Percentiles rank a stretch among this genome's conserved stretches.
These are phyloP conservation scores for Cephus spinipes DNA, from an alignment of 2,888 invertebrate genomes.

Conservation along the genomic window DNA sequence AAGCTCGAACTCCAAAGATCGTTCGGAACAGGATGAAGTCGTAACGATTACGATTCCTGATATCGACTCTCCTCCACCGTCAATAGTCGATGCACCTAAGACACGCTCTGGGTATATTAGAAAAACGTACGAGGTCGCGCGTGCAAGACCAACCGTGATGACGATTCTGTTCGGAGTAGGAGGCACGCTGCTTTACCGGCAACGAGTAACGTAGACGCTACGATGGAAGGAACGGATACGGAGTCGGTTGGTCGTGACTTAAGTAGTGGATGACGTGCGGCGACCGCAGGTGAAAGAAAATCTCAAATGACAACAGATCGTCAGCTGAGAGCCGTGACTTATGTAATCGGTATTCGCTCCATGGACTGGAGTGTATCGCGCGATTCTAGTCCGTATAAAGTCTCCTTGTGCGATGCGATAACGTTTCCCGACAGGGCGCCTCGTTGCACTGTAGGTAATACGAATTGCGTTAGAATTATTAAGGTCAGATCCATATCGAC, in stretches of 20 bases:
- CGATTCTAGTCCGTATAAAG: neutral
- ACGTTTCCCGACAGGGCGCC: neutral
- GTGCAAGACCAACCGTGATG: neutral
- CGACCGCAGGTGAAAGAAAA: neutral
- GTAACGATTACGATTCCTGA: neutral
- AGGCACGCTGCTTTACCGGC: neutral
- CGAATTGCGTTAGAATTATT: slow-evolving; percentile 38
- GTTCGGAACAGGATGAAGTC: neutral
- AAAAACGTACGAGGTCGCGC: neutral
- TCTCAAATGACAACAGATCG: slow-evolving; percentile 10
- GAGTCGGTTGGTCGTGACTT: neutral
- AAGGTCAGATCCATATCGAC: slow-evolving; percentile 53
- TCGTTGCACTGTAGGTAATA: neutral
- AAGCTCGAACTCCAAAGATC: neutral
- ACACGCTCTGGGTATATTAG: neutral
- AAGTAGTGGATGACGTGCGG: neutral
- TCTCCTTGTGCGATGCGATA: neutral
- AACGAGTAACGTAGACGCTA: neutral
- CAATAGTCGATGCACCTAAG: neutral
- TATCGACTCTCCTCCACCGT: neutral
- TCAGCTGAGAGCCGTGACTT: slow-evolving; percentile 1
- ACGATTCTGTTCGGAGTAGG: neutral
- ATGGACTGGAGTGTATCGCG: neutral
- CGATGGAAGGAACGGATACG: neutral
- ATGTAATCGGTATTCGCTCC: neutral